Evolutionary conservation across 2,797 vertebrate species (phyloP).

Genomic region (Pseudomugil tenellus): DNA sequence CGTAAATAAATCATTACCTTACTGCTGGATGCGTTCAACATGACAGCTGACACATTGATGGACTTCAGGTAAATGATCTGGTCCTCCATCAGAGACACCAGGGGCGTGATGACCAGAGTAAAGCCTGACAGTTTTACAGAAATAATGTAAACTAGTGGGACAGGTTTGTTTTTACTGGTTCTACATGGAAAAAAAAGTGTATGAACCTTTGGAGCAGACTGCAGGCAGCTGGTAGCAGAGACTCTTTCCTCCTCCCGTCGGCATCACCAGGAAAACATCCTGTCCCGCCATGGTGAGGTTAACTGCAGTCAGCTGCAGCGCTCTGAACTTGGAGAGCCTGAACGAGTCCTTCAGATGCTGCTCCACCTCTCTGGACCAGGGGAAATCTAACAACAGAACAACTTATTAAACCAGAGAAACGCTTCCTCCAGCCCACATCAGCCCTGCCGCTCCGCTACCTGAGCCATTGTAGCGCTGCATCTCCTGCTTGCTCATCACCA

Average conservation of each 20-base stretch:
- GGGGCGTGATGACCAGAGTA: slow-evolving; percentile 91
- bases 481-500: slow-evolving; percentile 72
- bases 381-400: slow-evolving; percentile 83
- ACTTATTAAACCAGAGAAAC: no score
- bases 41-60: slow-evolving; percentile 84
- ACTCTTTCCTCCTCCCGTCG: slow-evolving; percentile 95
- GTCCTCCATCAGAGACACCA: slow-evolving; percentile 98
- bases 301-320: slow-evolving; percentile 90
- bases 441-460: slow-evolving; percentile 75
- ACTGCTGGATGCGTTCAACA: slow-evolving; percentile 90
- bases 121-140: slow-evolving; percentile 82
- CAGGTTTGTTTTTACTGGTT: no score
- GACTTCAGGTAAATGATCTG: slow-evolving; percentile 93
- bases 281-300: slow-evolving; percentile 90
- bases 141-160: background rate
- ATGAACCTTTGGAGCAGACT: slow-evolving; percentile 88
- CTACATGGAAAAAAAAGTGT: no score
- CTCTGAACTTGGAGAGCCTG: slow-evolving; percentile 86
- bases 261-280: slow-evolving; percentile 96
- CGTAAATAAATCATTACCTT: slow-evolving; percentile 79
- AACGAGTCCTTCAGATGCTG: slow-evolving; percentile 83
- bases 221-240: slow-evolving; percentile 96
- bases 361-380: slow-evolving; percentile 88
- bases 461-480: slow-evolving; percentile 83
- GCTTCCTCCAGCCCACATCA: background rate